Percentiles rank a stretch among this genome's conserved stretches.
Evolutionary conservation across 2,113 vertebrate genomes (phyloP).

Genomic region (Seriola aureovittata): DNA sequence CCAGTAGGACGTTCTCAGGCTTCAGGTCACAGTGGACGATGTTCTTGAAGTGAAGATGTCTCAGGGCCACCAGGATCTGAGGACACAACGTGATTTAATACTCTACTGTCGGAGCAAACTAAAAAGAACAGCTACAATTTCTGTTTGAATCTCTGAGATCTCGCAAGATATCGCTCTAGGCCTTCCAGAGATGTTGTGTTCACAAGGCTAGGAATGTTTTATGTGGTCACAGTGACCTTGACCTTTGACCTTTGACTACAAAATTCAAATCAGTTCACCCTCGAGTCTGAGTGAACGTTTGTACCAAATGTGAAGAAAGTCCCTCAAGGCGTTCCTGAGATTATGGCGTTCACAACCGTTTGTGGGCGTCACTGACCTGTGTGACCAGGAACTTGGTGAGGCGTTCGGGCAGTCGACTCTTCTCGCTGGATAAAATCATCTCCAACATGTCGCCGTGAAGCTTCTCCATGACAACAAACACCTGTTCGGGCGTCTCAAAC

Average conservation of each 20-base stretch:
- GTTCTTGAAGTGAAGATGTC: slow-evolving; percentile 96
- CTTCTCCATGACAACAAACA: slow-evolving; percentile 98
- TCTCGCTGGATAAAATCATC: slow-evolving; percentile 97
- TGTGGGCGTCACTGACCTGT: slow-evolving; percentile 84
- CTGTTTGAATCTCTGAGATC: no score
- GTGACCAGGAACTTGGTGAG: slow-evolving; percentile 97
- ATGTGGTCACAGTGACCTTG: no score
- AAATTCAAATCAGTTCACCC: no score
- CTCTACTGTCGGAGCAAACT: background rate
- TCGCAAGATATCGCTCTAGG: no score
- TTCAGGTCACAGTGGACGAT: slow-evolving; percentile 98
- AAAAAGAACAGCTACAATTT: background rate
- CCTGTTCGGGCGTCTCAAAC: slow-evolving; percentile 96
- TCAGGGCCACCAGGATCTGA: slow-evolving; percentile 95
- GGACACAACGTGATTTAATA: background rate
- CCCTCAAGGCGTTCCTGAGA: no score
- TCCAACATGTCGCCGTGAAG: slow-evolving; percentile 98
- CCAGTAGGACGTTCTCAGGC: slow-evolving; percentile 95
- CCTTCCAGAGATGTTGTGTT: no score
- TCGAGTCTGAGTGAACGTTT: no score
- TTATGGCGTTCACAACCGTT: background rate
- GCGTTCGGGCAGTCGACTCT: slow-evolving; percentile 93
- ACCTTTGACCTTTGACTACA: no score
- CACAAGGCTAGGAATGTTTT: no score
- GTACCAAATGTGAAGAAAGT: no score